phyloP scores from a whole-genome alignment of 2,797 vertebrate genomes.

The Pipistrellus pipistrellus region DNA sequence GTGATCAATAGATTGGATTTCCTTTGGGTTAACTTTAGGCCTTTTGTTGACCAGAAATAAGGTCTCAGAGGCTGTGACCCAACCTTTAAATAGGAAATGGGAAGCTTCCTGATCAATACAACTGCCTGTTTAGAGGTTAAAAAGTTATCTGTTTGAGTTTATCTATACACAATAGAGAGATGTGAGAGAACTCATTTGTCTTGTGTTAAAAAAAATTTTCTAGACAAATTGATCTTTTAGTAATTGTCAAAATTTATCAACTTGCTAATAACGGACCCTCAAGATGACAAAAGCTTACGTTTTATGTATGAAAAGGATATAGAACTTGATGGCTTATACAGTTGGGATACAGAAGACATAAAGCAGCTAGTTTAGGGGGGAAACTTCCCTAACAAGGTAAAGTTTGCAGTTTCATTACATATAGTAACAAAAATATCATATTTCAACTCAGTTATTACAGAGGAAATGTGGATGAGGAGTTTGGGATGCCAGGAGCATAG shows the following conservation, averaged over 20 bases:
- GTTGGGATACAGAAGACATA: conserved; percentile 6
- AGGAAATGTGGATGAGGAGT: not conserved
- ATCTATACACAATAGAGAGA: not conserved
- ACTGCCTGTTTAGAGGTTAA: conserved; percentile 23
- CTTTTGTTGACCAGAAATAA: not conserved
- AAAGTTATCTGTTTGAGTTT: conserved; percentile 27
- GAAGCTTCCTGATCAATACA: conserved; percentile 16
- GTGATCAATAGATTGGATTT: not conserved
- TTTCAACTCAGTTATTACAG: not conserved
- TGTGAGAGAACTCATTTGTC: not conserved
- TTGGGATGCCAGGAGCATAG: not conserved
- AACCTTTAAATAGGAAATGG: not conserved
- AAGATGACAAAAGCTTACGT: not conserved
- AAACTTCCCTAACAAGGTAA: not conserved
- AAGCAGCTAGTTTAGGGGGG: not conserved
- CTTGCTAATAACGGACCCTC: conserved; percentile 6
- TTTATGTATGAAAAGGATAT: not conserved
- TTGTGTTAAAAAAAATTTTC: conserved; percentile 16
- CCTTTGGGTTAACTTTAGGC: not conserved
- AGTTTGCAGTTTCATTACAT: conserved; percentile 18
- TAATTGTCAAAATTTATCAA: conserved; percentile 27
- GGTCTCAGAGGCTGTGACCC: not conserved
- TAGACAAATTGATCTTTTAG: conserved; percentile 22
- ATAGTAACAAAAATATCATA: not conserved
- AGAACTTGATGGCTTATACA: not conserved